Percentiles rank a stretch among this genome's conserved stretches.
phyloP scores from a whole-genome alignment of 2,113 vertebrate species.

The Spermophilus dauricus region DNA sequence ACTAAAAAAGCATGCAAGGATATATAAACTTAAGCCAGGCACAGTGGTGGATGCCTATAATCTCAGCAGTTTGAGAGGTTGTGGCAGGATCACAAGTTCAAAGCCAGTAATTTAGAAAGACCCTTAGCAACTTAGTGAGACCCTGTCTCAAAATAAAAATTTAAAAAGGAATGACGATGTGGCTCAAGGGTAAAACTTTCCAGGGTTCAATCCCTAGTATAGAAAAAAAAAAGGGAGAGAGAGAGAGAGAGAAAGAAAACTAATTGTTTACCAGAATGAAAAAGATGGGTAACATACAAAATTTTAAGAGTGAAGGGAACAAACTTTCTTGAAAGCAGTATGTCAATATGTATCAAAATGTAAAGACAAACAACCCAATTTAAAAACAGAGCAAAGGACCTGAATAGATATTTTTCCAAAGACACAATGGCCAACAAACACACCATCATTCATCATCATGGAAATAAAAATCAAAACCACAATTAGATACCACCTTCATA shows the following conservation, averaged over 20 bases:
- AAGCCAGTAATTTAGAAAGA: too few species aligned
- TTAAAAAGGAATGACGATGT: too few species aligned
- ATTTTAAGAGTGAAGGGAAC: neutral
- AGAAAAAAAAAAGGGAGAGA: neutral
- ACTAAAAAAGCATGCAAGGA: too few species aligned
- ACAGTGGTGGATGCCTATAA: too few species aligned
- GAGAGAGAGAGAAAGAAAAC: neutral
- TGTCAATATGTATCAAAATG: slow-evolving; percentile 50
- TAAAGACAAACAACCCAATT: slow-evolving; percentile 2
- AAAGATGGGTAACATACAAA: neutral
- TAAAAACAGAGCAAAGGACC: neutral
- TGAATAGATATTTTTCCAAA: slow-evolving; percentile 21
- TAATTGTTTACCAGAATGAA: slow-evolving; percentile 6
- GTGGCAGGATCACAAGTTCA: too few species aligned
- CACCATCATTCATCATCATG: neutral
- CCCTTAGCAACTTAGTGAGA: too few species aligned
- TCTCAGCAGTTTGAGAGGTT: too few species aligned
- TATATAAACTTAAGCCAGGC: too few species aligned
- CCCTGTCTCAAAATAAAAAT: too few species aligned
- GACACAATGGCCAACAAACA: neutral
- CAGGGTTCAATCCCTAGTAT: too few species aligned
- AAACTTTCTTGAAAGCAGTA: slow-evolving; percentile 38
- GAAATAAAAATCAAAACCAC: slow-evolving; percentile 50
- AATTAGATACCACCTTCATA: neutral
- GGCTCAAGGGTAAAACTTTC: too few species aligned